Conservation (phyloP, 2,797 vertebrate genomes). For the Mormyrus proboscirostris region DNA sequence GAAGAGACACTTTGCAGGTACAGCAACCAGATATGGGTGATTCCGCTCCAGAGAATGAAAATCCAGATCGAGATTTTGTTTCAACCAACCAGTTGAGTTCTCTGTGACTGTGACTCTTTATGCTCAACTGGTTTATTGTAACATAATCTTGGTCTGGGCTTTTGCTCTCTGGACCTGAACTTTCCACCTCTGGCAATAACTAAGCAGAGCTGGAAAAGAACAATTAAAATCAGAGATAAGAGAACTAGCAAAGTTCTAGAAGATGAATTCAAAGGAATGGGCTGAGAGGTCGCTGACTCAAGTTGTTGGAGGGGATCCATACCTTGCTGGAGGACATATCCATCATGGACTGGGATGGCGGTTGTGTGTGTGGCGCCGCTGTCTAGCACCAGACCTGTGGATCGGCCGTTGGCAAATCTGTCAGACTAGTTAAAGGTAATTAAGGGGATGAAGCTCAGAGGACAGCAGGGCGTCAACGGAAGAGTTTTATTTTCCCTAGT, state of each 20-base stretch:
- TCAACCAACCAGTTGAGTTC: background rate
- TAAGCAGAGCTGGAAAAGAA: background rate
- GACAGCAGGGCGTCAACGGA: slow-evolving; percentile 23
- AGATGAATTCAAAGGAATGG: background rate
- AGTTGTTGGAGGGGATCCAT: slow-evolving; percentile 11
- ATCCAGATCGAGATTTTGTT: background rate
- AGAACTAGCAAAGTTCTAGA: background rate
- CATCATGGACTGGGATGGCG: slow-evolving; percentile 96
- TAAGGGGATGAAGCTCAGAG: background rate
- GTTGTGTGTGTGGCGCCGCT: slow-evolving; percentile 97
- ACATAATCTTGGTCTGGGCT: background rate
- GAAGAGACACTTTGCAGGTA: background rate
- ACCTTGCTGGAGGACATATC: slow-evolving; percentile 99
- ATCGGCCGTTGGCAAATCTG: slow-evolving; percentile 95
- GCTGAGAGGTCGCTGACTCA: background rate
- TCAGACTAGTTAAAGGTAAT: background rate
- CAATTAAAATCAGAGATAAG: background rate
- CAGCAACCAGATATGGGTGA: background rate
- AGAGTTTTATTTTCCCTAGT: background rate
- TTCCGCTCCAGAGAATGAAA: background rate
- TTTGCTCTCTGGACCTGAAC: background rate
- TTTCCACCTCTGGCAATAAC: background rate
- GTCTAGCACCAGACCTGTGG: slow-evolving; percentile 91
- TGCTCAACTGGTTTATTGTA: background rate
- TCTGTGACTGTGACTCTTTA: background rate